phyloP scores from a whole-genome alignment of 2,888 invertebrate genomes.

The Drosophila vallismaia region DNA sequence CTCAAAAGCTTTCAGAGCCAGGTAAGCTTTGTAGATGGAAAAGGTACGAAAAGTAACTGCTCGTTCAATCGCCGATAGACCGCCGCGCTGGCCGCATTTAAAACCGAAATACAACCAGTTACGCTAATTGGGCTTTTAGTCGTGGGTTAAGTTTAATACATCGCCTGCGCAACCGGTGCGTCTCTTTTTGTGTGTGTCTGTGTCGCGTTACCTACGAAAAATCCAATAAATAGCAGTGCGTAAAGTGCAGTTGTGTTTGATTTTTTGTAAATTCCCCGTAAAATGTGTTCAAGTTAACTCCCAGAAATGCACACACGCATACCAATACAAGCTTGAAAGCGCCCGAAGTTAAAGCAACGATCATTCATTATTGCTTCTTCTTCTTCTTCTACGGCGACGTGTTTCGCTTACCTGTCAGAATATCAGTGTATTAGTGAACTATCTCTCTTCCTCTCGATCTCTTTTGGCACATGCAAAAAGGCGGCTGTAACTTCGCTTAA shows the following conservation, averaged over 20 bases:
- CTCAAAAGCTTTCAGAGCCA: too few species aligned
- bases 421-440: conserved; percentile 37
- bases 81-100: conserved; percentile 26
- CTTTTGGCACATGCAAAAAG: conserved; percentile 43
- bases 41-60: too few species aligned
- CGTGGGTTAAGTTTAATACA: conserved; percentile 13
- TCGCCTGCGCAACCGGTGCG: conserved; percentile 36
- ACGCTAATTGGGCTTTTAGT: conserved; percentile 4
- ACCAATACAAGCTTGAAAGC: conserved; percentile 18
- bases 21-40: too few species aligned
- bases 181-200: conserved; percentile 2
- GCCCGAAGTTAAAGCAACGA: conserved; percentile 47
- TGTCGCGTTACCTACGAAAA: background rate
- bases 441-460: conserved; percentile 16
- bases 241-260: conserved; percentile 3
- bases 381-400: conserved; percentile 57
- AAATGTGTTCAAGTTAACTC: conserved; percentile 18
- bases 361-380: conserved; percentile 66
- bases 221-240: background rate
- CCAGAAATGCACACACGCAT: conserved; percentile 28
- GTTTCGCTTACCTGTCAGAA: conserved; percentile 66
- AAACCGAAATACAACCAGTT: background rate
- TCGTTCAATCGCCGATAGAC: conserved; percentile 14
- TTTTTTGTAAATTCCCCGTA: background rate
- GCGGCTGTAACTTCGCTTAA: conserved; percentile 25